Evolutionary conservation across 2,797 vertebrate genomes (phyloP).

Genomic region (Liparis tanakae): DNA sequence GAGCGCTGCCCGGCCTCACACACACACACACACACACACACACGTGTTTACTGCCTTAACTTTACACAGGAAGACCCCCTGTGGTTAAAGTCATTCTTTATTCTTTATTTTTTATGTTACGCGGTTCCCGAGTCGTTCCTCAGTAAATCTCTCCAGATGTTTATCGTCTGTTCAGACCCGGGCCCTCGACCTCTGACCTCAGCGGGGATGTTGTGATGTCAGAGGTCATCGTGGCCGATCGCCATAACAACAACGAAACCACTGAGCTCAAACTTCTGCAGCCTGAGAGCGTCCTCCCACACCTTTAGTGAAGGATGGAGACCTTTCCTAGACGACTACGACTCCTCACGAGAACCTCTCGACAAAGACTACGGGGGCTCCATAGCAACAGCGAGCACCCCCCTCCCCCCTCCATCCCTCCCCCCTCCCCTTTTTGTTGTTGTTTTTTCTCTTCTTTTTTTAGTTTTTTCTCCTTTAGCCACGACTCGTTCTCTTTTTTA

Average conservation of each 20-base stretch:
- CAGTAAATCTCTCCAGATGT: background rate
- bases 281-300: too few relatives aligned
- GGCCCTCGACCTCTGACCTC: background rate
- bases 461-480: too few relatives aligned
- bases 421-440: too few relatives aligned
- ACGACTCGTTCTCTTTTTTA: too few relatives aligned
- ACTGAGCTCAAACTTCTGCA: background rate
- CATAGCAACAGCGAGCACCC: too few relatives aligned
- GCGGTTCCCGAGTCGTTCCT: background rate
- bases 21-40: background rate
- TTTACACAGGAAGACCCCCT: background rate
- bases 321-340: too few relatives aligned
- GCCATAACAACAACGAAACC: background rate
- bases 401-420: too few relatives aligned
- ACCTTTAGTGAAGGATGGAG: too few relatives aligned
- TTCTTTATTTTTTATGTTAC: background rate
- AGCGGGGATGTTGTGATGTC: background rate
- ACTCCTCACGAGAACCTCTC: too few relatives aligned
- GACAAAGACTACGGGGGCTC: too few relatives aligned
- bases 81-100: background rate
- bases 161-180: slow-evolving; percentile 6
- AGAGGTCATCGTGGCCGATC: background rate
- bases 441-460: too few relatives aligned
- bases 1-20: background rate
- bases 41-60: background rate